A percentile compares a stretch with the other conserved stretches of the same genome.
Evolutionary conservation across 2,888 invertebrate species (phyloP).

Genomic region (Drosophila testacea): DNA sequence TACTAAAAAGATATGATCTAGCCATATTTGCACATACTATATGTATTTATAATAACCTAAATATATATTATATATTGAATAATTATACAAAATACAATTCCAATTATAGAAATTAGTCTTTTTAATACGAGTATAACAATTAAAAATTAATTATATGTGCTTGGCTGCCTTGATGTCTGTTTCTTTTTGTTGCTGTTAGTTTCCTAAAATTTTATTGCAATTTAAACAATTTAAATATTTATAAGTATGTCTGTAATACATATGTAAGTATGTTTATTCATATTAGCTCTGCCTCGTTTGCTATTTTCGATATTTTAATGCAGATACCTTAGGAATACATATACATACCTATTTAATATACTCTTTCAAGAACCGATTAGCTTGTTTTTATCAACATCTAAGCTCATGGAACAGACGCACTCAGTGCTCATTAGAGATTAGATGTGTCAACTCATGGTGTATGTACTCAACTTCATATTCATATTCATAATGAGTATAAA

Average conservation of each 20-base stretch:
- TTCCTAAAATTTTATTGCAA: too few species aligned
- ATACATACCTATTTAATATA: neutral
- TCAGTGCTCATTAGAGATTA: conserved; percentile 38
- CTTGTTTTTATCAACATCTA: conserved; percentile 1
- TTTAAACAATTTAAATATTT: too few species aligned
- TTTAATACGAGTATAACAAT: too few species aligned
- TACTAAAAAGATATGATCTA: neutral
- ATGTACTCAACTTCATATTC: neutral
- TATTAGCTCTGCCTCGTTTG: too few species aligned
- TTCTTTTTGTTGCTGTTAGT: too few species aligned
- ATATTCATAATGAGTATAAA: conserved; percentile 23
- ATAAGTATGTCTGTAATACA: too few species aligned
- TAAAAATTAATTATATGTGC: too few species aligned
- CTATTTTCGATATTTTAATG: neutral
- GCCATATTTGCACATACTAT: neutral
- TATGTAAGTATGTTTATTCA: too few species aligned
- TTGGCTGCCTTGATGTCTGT: too few species aligned
- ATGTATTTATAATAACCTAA: neutral
- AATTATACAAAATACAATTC: neutral
- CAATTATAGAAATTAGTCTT: too few species aligned
- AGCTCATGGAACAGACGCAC: neutral
- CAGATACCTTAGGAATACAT: neutral
- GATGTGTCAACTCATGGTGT: conserved; percentile 28
- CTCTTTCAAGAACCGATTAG: conserved; percentile 3
- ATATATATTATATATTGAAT: neutral